Percentiles rank a stretch among this genome's conserved stretches.
These are phyloP conservation scores for Plecturocebus donacophilus DNA, from an alignment of 2,113 vertebrate species.

Conservation along the genomic window DNA sequence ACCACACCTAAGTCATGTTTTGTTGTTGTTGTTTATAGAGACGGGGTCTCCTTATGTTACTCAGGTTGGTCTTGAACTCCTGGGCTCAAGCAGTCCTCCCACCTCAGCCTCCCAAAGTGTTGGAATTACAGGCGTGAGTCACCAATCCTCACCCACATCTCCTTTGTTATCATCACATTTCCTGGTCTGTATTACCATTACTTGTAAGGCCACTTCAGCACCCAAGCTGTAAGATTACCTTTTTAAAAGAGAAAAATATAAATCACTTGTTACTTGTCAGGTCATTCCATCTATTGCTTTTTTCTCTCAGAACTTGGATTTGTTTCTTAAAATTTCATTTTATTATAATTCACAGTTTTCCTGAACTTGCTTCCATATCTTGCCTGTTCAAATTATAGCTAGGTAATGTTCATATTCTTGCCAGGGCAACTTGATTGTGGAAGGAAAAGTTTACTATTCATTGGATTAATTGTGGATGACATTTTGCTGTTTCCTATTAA, in stretches of 20 bases:
- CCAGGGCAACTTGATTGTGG: not conserved
- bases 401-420: not conserved
- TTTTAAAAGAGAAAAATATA: not conserved
- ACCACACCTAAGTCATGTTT: too few relatives aligned
- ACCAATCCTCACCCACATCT: too few relatives aligned
- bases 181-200: not conserved
- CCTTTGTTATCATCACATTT: not conserved
- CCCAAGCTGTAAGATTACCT: not conserved
- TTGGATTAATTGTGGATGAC: not conserved
- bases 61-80: too few relatives aligned
- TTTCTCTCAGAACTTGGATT: not conserved
- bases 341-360: not conserved
- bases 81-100: too few relatives aligned
- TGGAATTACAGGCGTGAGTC: too few relatives aligned
- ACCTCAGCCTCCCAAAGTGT: too few relatives aligned
- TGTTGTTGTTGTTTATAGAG: too few relatives aligned
- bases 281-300: not conserved
- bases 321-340: constrained; percentile 29
- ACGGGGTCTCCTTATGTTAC: too few relatives aligned
- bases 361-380: not conserved
- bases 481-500: not conserved
- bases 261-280: not conserved
- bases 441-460: not conserved
- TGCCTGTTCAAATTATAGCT: not conserved
- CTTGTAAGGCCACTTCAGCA: not conserved